Conservation (phyloP, 2,113 vertebrate genomes). For the Paralichthys olivaceus region DNA sequence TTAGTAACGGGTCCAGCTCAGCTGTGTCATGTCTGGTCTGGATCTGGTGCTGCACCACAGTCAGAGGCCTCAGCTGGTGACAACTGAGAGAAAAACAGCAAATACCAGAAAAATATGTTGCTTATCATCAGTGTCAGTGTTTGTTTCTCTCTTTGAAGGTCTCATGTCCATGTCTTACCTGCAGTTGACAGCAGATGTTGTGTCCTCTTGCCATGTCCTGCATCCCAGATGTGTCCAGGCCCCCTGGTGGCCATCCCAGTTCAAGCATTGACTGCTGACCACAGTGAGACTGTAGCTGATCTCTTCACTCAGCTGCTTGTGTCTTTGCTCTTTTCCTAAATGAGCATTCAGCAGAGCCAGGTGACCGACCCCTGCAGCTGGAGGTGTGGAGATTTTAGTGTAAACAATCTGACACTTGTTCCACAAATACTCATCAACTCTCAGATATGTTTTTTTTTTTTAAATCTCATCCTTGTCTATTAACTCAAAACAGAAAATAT, state of each 20-base stretch:
- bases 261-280: conserved; percentile 79
- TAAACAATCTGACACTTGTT: too few species aligned
- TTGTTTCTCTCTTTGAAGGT: neutral
- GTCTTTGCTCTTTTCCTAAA: conserved; percentile 71
- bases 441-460: neutral
- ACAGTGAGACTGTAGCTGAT: conserved; percentile 82
- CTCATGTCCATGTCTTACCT: conserved; percentile 78
- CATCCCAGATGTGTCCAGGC: conserved; percentile 77
- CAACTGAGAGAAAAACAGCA: conserved; percentile 74
- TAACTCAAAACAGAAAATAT: neutral
- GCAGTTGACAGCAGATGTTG: conserved; percentile 78
- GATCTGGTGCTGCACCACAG: conserved; percentile 71
- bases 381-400: neutral
- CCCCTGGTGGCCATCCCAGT: conserved; percentile 76
- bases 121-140: neutral
- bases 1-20: conserved; percentile 67
- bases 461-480: neutral
- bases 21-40: conserved; percentile 55
- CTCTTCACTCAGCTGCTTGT: conserved; percentile 59
- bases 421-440: neutral
- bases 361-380: conserved; percentile 72
- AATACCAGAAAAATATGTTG: neutral
- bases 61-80: conserved; percentile 71
- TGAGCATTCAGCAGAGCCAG: conserved; percentile 83
- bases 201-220: conserved; percentile 61